Conservation (phyloP, 2,888 invertebrate genomes). For the Synergus gifuensis region DNA sequence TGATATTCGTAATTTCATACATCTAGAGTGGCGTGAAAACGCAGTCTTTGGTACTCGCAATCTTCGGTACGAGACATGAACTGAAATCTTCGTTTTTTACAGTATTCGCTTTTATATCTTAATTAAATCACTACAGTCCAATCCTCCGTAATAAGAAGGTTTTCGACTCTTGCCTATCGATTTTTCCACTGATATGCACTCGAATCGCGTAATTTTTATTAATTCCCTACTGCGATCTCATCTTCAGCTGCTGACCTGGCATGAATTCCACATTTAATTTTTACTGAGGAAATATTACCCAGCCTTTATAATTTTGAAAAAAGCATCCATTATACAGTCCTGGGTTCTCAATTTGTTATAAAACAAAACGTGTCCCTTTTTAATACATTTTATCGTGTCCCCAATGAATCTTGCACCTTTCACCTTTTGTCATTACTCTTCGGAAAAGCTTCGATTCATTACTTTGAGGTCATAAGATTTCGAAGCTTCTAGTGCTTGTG, state of each 20-base stretch:
- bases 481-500: not conserved
- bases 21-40: not conserved
- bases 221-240: not conserved
- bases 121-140: slow-evolving; percentile 14
- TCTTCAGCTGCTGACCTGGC: not conserved
- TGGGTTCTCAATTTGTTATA: not conserved
- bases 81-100: slow-evolving; percentile 17
- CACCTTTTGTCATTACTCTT: not conserved
- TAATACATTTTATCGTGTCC: not conserved
- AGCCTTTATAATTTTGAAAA: not conserved
- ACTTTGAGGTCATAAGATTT: not conserved
- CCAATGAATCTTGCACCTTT: not conserved
- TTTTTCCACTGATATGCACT: slow-evolving; percentile 24
- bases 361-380: not conserved
- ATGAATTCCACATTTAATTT: not conserved
- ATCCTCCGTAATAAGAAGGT: not conserved
- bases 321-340: not conserved
- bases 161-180: slow-evolving; percentile 16
- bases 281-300: no score
- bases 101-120: slow-evolving; percentile 12
- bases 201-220: slow-evolving; percentile 12
- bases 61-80: slow-evolving; percentile 26
- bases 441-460: not conserved
- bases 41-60: slow-evolving; percentile 24
- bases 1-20: not conserved